phyloP scores from a whole-genome alignment of 1,140 invertebrate species.

The Drosophila chauvacae region DNA sequence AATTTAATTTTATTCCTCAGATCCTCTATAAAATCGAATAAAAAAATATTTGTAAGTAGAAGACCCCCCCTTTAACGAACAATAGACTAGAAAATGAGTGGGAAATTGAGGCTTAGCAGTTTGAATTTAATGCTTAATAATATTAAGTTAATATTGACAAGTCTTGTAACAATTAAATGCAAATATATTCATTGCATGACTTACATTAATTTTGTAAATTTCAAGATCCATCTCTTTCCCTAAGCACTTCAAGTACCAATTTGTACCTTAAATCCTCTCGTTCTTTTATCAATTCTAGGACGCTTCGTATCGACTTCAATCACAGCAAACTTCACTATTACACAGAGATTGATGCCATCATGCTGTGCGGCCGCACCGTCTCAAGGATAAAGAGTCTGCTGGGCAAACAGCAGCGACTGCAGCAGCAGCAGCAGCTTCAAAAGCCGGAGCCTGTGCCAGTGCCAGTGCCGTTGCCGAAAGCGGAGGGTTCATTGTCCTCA shows the following conservation, averaged over 20 bases:
- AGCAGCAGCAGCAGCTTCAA: conserved; percentile 40
- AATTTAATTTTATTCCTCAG: too few species aligned
- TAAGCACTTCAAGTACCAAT: too few species aligned
- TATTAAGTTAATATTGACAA: too few species aligned
- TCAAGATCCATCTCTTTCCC: neutral
- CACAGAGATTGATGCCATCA: conserved; percentile 94
- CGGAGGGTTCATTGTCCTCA: neutral
- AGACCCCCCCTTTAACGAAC: too few species aligned
- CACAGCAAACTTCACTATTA: conserved; percentile 92
- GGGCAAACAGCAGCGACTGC: conserved; percentile 29
- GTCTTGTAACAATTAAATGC: too few species aligned
- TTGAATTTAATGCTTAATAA: too few species aligned
- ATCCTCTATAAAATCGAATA: too few species aligned
- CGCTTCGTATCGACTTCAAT: conserved; percentile 93
- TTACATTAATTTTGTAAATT: neutral
- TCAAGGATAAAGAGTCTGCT: conserved; percentile 48
- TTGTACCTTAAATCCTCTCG: neutral
- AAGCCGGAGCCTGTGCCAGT: neutral
- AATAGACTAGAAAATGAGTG: too few species aligned
- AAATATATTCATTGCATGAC: too few species aligned
- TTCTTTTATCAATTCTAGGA: conserved; percentile 82
- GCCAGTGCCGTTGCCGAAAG: neutral
- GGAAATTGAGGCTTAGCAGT: too few species aligned
- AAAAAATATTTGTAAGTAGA: too few species aligned
- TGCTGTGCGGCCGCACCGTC: conserved; percentile 87